A percentile compares a stretch with the other conserved stretches of the same genome.
Evolutionary conservation across 2,113 vertebrate genomes (phyloP).

Genomic region (Pimephales promelas): DNA sequence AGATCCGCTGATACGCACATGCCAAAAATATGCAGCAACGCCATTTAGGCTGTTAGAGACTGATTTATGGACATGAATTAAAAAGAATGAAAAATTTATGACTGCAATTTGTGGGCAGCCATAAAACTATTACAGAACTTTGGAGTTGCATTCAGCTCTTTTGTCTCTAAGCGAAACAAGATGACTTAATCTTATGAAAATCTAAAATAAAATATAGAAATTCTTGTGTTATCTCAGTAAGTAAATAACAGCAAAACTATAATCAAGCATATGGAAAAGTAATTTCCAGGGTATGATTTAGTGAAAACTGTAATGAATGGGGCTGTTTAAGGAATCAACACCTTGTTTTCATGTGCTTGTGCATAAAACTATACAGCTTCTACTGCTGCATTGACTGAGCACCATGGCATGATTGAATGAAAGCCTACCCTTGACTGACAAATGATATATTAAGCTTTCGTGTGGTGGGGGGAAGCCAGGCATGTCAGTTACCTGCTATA

Average conservation of each 20-base stretch:
- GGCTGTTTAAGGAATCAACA: conserved; percentile 54
- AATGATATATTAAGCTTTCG: conserved; percentile 82
- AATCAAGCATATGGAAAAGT: conserved; percentile 40
- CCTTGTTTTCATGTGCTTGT: conserved; percentile 54
- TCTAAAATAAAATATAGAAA: conserved; percentile 46
- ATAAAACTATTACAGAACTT: conserved; percentile 83
- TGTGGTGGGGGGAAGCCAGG: conserved; percentile 67
- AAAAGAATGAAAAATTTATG: conserved; percentile 82
- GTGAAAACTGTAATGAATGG: conserved; percentile 54
- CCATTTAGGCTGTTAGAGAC: conserved; percentile 72
- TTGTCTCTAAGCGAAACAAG: conserved; percentile 72
- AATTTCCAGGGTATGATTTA: conserved; percentile 53
- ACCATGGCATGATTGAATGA: conserved; percentile 76
- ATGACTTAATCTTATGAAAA: conserved; percentile 70
- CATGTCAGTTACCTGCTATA: conserved; percentile 79
- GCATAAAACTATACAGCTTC: conserved; percentile 66
- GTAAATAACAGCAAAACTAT: conserved; percentile 51
- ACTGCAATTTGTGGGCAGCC: conserved; percentile 78
- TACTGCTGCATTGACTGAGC: conserved; percentile 69
- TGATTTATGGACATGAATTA: conserved; percentile 82
- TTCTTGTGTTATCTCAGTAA: conserved; percentile 47
- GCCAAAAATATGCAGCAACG: conserved; percentile 77
- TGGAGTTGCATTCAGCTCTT: conserved; percentile 76
- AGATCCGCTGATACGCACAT: conserved; percentile 75
- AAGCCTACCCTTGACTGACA: conserved; percentile 80